These are phyloP conservation scores for Phyllotreta striolata DNA, from an alignment of 2,888 invertebrate genomes.

Conservation along the genomic window DNA sequence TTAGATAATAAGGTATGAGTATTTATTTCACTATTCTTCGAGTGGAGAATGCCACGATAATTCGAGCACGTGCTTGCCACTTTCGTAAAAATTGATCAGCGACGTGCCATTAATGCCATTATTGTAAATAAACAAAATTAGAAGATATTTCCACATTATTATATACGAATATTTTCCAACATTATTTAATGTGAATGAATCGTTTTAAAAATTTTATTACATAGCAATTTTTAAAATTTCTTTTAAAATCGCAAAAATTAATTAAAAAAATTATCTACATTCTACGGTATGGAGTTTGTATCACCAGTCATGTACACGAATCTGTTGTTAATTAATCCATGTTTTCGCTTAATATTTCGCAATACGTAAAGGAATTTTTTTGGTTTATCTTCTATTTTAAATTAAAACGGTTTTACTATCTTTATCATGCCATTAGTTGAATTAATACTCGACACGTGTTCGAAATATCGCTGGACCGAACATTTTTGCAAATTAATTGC, in stretches of 20 bases:
- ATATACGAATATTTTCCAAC: background rate
- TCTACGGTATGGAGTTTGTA: background rate
- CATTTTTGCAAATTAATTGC: conserved; percentile 1
- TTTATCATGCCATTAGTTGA: conserved; percentile 9
- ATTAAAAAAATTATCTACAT: no score
- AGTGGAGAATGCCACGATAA: conserved; percentile 23
- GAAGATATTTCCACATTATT: conserved; percentile 1
- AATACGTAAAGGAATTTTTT: conserved; percentile 15
- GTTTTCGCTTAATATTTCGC: conserved; percentile 18
- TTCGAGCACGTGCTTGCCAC: conserved; percentile 35
- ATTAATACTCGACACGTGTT: conserved; percentile 20
- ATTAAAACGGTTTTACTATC: conserved; percentile 14
- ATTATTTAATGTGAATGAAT: conserved; percentile 2
- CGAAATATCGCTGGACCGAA: background rate
- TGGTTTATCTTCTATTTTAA: conserved; percentile 20
- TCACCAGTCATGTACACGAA: conserved; percentile 2
- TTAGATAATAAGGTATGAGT: conserved; percentile 42
- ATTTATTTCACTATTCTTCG: conserved; percentile 36
- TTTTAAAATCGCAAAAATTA: no score
- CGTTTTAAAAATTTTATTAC: background rate
- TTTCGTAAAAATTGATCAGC: conserved; percentile 31
- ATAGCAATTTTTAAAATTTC: no score
- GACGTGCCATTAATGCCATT: conserved; percentile 9
- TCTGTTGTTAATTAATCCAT: conserved; percentile 10
- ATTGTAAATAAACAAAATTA: no score